phyloP scores from a whole-genome alignment of 2,797 vertebrate genomes.

The Phataginus tetradactyla region DNA sequence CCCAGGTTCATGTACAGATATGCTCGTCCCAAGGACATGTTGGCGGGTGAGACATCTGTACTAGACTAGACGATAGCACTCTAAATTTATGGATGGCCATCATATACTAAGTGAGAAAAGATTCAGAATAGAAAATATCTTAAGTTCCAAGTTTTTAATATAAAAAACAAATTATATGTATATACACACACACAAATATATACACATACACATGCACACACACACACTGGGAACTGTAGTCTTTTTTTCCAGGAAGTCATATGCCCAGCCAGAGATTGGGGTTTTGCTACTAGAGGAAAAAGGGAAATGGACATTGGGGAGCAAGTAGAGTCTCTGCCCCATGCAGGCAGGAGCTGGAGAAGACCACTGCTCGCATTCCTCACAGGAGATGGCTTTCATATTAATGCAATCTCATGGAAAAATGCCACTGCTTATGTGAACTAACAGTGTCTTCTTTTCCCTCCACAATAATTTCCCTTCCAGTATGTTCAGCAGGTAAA shows the following conservation, averaged over 20 bases:
- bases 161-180: not conserved
- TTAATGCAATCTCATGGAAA: not conserved
- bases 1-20: not conserved
- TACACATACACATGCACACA: not conserved
- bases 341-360: not conserved
- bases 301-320: not conserved
- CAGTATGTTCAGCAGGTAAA: slow-evolving; percentile 91
- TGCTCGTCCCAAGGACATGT: not conserved
- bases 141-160: not conserved
- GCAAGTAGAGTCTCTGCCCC: not conserved
- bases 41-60: not conserved
- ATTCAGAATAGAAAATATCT: not conserved
- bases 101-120: not conserved
- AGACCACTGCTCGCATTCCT: not conserved
- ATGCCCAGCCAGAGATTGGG: not conserved
- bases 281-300: not conserved
- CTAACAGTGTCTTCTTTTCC: slow-evolving; percentile 32
- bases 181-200: not conserved
- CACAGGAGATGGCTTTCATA: not conserved
- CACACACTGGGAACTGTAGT: not conserved
- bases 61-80: not conserved
- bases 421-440: not conserved
- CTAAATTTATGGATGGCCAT: not conserved
- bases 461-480: slow-evolving; percentile 59
- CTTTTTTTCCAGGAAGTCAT: not conserved